phyloP scores from a whole-genome alignment of 2,113 vertebrate species.

The Takifugu bimaculatus region DNA sequence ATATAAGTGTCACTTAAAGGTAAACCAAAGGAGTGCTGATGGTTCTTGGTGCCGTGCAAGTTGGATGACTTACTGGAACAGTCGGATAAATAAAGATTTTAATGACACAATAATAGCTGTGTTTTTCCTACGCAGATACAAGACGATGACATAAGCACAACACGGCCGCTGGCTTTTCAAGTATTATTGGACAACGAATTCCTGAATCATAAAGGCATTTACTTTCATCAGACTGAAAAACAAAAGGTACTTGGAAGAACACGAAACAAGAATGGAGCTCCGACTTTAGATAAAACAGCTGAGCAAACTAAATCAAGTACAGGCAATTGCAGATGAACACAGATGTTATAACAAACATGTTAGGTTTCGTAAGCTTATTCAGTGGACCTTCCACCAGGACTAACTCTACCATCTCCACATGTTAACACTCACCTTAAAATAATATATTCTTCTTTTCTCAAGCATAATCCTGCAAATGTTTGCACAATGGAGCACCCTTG shows the following conservation, averaged over 20 bases:
- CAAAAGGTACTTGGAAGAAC: constrained; percentile 35
- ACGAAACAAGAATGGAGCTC: constrained; percentile 28
- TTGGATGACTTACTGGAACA: no score
- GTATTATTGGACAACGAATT: neutral
- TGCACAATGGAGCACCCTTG: constrained; percentile 29
- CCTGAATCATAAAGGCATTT: constrained; percentile 50
- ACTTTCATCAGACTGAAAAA: constrained; percentile 45
- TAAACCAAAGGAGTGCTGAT: no score
- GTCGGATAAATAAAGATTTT: no score
- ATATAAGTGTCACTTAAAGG: no score
- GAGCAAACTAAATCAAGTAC: constrained; percentile 38
- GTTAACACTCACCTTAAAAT: constrained; percentile 37
- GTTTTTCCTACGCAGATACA: no score
- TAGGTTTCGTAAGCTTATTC: constrained; percentile 26
- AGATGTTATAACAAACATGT: constrained; percentile 32
- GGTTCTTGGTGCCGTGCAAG: no score
- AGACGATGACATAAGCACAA: no score
- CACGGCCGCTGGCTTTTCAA: no score
- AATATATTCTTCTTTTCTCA: constrained; percentile 9
- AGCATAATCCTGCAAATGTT: constrained; percentile 20
- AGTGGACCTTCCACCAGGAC: constrained; percentile 21
- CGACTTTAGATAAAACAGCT: constrained; percentile 27
- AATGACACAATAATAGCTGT: no score
- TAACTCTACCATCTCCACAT: constrained; percentile 34
- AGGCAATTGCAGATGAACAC: constrained; percentile 23